Base-by-base conservation (phyloP, 1,140 invertebrate species). In the Lordiphosa mommai region DNA sequence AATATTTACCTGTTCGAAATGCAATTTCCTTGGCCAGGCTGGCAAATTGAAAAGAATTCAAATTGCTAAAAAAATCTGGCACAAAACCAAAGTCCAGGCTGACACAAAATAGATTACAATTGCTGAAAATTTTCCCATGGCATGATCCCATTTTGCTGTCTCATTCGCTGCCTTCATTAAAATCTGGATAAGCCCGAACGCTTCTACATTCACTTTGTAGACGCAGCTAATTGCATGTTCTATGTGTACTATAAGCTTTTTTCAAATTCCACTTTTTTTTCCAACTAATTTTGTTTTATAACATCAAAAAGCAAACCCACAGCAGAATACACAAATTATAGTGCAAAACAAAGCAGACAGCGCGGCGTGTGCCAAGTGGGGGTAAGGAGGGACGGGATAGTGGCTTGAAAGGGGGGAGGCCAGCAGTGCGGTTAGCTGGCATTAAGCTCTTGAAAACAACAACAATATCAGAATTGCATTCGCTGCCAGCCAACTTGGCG, bases 271-370 rank as follows among this genome's bases (percentile, higher is more conserved):
- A 57, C 55, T 72, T 70, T 67, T 63, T 61, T 60, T 82, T 67
- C 71, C 56, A 67, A 68, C 76, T 82, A 80, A 80, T 80, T 80
- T 80, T 82, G 76, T 80, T 80, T 76, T 80, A 72, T 80, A 80
- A 84, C 80, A 80, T 68, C 71, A 67, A 76, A 53, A 50, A 53
- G 67, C 38, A 67, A 57, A 60, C 50, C 69, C 36, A 55, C 61
- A 38, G 51, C 61, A 61, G 66, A 76, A 68, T 46, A 43, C 53
- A 70, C 77, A 82, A 80, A 80, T 80, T 80, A 80, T 80, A 80
- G 76, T 74, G 71, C 71, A 71, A 40, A 27, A 61, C 34, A 58
- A 76, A 27, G 76, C 77, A 80, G 76, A 80, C 76, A 76, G 76
- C 55, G 55, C 76, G 76, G 76, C 76, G 76, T 73, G 71, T 80